These are phyloP conservation scores for Ceratina japonica DNA, from an alignment of 1,140 invertebrate species.

Conservation along the genomic window DNA sequence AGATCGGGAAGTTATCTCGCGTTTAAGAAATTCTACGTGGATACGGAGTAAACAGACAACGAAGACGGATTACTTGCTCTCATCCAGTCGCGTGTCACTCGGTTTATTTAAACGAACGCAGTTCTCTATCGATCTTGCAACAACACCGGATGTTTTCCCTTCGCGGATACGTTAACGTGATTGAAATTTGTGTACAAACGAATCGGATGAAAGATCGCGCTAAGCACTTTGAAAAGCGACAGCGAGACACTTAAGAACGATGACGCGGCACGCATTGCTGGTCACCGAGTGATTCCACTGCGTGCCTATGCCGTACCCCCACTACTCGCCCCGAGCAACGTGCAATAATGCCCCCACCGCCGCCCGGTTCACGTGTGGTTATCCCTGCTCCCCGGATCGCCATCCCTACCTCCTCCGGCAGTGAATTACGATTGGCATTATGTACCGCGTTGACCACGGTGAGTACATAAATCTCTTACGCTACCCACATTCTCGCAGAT, in stretches of 20 bases:
- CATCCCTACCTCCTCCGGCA: not conserved
- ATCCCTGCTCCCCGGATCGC: not conserved
- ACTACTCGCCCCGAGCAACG: slow-evolving; percentile 23
- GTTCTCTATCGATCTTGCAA: not conserved
- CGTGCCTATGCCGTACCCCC: slow-evolving; percentile 48
- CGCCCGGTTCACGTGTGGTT: slow-evolving; percentile 28
- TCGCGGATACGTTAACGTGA: not conserved
- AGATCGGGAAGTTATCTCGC: no score
- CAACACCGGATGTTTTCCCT: not conserved
- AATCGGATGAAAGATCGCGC: not conserved
- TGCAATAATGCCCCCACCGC: slow-evolving; percentile 21
- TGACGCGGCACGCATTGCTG: slow-evolving; percentile 72
- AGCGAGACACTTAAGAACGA: slow-evolving; percentile 65
- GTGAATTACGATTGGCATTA: slow-evolving; percentile 32
- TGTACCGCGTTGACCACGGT: slow-evolving; percentile 7
- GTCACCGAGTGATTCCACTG: slow-evolving; percentile 52
- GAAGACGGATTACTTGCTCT: no score
- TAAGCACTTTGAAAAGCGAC: slow-evolving; percentile 27
- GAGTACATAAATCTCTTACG: slow-evolving; percentile 25
- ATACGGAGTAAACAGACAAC: no score
- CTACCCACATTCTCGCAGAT: not conserved
- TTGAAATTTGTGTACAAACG: not conserved
- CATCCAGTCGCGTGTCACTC: no score
- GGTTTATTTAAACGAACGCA: not conserved
- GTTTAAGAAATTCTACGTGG: not conserved